Conservation (phyloP, 2,888 invertebrate genomes). For the Troides helena region DNA sequence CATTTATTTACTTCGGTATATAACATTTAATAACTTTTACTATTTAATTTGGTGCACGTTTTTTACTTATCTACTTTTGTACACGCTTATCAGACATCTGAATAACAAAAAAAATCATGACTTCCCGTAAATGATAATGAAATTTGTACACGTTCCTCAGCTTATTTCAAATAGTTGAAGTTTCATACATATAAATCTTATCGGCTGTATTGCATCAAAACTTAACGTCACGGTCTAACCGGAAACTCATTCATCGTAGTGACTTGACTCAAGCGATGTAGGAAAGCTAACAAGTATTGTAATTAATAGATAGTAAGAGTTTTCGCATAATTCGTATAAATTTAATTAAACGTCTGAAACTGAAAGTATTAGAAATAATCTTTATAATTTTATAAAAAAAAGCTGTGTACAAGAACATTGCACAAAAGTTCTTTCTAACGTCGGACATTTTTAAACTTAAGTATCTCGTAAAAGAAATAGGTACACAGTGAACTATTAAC, state of each 20-base stretch:
- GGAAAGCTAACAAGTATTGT: neutral
- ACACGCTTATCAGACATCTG: neutral
- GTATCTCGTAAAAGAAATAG: too few relatives aligned
- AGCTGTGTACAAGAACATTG: too few relatives aligned
- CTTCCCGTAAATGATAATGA: neutral
- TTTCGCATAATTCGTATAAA: neutral
- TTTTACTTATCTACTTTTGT: neutral
- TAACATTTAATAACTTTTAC: neutral
- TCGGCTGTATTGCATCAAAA: constrained; percentile 16
- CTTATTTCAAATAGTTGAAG: neutral
- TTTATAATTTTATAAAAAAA: too few relatives aligned
- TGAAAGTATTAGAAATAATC: too few relatives aligned
- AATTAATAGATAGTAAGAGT: neutral
- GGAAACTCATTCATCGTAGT: constrained; percentile 14
- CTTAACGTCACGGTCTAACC: neutral
- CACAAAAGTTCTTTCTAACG: too few relatives aligned
- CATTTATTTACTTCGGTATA: neutral
- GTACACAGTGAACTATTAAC: too few relatives aligned
- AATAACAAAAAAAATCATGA: neutral
- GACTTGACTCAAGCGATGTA: constrained; percentile 7
- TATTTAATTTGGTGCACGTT: constrained; percentile 1
- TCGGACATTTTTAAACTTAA: too few relatives aligned
- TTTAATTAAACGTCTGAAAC: neutral
- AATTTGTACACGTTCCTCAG: neutral
- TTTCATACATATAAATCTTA: constrained; percentile 15